Evolutionary conservation across 2,888 invertebrate species (phyloP).

Genomic region (Heliconius hortense): DNA sequence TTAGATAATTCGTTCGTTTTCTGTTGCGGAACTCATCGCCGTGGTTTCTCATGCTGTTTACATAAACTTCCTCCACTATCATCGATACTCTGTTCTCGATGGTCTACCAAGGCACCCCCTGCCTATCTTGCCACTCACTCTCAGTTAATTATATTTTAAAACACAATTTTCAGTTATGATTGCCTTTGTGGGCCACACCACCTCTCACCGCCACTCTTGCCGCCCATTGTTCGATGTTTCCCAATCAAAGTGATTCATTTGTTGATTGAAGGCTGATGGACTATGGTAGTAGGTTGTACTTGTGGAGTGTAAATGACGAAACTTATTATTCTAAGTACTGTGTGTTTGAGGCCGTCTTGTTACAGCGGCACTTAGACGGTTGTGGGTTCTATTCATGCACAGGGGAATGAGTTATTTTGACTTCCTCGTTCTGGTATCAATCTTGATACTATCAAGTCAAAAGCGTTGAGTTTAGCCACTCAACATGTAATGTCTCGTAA

Average conservation of each 20-base stretch:
- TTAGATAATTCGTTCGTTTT: too few species aligned
- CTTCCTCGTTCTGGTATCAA: too few species aligned
- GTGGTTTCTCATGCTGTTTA: too few species aligned
- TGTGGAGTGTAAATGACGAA: neutral
- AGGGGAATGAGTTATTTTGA: neutral
- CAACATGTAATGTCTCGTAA: neutral
- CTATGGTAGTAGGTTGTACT: neutral
- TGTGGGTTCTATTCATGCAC: neutral
- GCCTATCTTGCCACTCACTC: neutral
- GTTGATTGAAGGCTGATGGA: neutral
- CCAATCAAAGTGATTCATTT: conserved; percentile 18
- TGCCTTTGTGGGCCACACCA: neutral
- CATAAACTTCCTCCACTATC: too few species aligned
- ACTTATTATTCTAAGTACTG: neutral
- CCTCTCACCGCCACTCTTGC: conserved; percentile 9
- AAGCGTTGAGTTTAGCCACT: neutral
- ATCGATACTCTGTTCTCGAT: too few species aligned
- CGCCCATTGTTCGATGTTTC: conserved; percentile 23
- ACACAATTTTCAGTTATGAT: too few species aligned
- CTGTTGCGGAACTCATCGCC: too few species aligned
- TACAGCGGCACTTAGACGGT: too few species aligned
- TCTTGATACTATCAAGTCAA: too few species aligned
- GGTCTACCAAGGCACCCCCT: too few species aligned
- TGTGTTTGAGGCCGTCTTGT: too few species aligned
- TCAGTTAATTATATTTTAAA: too few species aligned